These are phyloP conservation scores for Rhinoraja longicauda DNA, from an alignment of 2,797 vertebrate species.

Conservation along the genomic window DNA sequence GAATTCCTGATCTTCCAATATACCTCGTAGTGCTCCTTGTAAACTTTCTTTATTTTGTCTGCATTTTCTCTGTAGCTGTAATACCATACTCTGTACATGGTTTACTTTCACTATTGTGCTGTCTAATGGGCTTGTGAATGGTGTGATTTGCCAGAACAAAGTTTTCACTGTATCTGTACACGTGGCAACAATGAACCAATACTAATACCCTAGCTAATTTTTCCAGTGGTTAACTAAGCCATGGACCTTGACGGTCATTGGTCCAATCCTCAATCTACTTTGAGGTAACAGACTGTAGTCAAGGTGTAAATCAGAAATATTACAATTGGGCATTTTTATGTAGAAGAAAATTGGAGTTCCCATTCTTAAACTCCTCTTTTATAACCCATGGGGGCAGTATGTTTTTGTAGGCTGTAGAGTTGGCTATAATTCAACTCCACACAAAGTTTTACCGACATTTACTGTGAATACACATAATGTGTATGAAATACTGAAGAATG, in stretches of 20 bases:
- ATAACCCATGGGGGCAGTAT: not conserved
- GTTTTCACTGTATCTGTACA: too few relatives aligned
- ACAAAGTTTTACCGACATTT: not conserved
- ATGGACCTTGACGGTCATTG: not conserved
- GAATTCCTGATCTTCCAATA: too few relatives aligned
- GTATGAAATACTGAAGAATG: not conserved
- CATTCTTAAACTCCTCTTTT: not conserved
- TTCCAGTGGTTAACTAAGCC: not conserved
- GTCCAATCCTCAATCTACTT: not conserved
- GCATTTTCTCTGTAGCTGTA: too few relatives aligned
- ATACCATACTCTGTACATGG: too few relatives aligned
- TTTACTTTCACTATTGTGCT: too few relatives aligned
- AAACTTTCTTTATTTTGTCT: too few relatives aligned
- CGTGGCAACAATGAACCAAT: too few relatives aligned
- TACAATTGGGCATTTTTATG: not conserved
- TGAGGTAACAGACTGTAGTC: not conserved
- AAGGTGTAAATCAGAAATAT: not conserved
- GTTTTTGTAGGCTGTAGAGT: not conserved
- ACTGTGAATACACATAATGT: not conserved
- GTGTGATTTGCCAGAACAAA: too few relatives aligned
- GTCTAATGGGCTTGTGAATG: too few relatives aligned
- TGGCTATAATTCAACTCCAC: not conserved
- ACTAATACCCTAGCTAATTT: not conserved
- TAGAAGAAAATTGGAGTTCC: not conserved
- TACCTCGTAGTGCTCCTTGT: too few relatives aligned